These are phyloP conservation scores for Cydia amplana DNA, from an alignment of 1,140 invertebrate species.

Conservation along the genomic window DNA sequence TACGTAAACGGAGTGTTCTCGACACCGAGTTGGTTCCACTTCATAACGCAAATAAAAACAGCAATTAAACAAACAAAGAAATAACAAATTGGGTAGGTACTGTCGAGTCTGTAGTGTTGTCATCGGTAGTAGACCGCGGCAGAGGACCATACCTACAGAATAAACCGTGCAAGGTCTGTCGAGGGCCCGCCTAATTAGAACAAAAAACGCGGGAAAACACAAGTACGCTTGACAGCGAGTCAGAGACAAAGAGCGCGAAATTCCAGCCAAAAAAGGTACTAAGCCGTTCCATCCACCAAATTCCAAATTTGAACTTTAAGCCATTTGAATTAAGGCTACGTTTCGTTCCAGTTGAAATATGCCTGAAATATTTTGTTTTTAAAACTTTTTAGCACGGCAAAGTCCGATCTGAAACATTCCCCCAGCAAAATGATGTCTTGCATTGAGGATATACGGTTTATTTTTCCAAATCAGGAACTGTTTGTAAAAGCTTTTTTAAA, in stretches of 20 bases:
- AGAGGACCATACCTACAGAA: slow-evolving; percentile 29
- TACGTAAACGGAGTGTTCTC: not conserved
- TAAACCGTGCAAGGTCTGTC: slow-evolving; percentile 39
- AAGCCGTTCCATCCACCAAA: slow-evolving; percentile 38
- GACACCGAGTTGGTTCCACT: slow-evolving; percentile 13
- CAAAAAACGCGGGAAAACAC: slow-evolving; percentile 79
- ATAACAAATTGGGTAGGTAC: slow-evolving; percentile 31
- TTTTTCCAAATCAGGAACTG: not conserved
- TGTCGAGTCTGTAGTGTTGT: slow-evolving; percentile 28
- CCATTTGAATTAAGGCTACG: not conserved
- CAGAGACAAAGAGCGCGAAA: slow-evolving; percentile 73
- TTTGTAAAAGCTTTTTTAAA: slow-evolving; percentile 22
- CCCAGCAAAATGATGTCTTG: not conserved
- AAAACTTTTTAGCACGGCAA: not conserved
- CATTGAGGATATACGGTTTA: not conserved
- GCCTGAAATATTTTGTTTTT: slow-evolving; percentile 31
- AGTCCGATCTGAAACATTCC: not conserved
- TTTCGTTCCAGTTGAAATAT: slow-evolving; percentile 13
- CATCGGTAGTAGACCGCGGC: slow-evolving; percentile 30
- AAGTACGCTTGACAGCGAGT: slow-evolving; percentile 78
- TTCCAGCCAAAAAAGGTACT: slow-evolving; percentile 54
- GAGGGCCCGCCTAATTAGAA: slow-evolving; percentile 76
- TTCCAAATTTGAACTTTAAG: slow-evolving; percentile 8
- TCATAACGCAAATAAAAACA: slow-evolving; percentile 17
- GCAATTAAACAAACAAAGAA: slow-evolving; percentile 32